Percentiles rank a stretch among this genome's conserved stretches.
These are phyloP conservation scores for Ibycter americanus DNA, from an alignment of 2,797 vertebrate species.

Conservation along the genomic window DNA sequence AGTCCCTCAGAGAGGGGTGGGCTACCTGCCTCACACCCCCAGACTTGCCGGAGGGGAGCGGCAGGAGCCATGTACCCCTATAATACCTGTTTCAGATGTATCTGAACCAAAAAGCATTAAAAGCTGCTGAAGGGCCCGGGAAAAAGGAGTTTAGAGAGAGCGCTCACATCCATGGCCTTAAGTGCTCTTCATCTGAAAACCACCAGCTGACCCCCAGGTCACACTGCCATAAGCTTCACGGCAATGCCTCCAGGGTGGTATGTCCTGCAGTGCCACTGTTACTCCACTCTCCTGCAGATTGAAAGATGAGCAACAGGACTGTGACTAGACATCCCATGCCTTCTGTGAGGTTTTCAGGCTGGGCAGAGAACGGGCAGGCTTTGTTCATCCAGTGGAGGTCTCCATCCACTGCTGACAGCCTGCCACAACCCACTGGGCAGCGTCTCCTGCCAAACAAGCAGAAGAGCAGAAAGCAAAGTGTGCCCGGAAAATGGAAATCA, in stretches of 20 bases:
- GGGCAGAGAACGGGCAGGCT: not conserved
- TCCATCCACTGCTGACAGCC: not conserved
- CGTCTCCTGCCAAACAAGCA: not conserved
- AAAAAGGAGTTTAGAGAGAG: not conserved
- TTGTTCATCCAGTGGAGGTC: not conserved
- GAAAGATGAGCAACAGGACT: not conserved
- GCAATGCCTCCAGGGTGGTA: not conserved
- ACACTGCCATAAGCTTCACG: not conserved
- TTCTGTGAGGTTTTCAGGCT: not conserved
- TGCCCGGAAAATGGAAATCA: not conserved
- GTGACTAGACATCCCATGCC: fast-evolving
- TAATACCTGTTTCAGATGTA: not conserved
- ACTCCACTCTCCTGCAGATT: not conserved
- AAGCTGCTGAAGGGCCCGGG: not conserved
- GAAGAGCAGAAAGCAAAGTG: not conserved
- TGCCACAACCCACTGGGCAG: not conserved
- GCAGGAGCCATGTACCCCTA: not conserved
- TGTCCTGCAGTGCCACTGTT: not conserved
- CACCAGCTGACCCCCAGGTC: not conserved
- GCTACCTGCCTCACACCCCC: not conserved
- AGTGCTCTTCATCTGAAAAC: not conserved
- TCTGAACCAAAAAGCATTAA: not conserved
- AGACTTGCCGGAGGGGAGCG: not conserved
- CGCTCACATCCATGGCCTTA: not conserved
- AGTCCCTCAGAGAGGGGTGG: not conserved